Conservation (phyloP, 2,888 invertebrate genomes). For the Tenodera sinensis region DNA sequence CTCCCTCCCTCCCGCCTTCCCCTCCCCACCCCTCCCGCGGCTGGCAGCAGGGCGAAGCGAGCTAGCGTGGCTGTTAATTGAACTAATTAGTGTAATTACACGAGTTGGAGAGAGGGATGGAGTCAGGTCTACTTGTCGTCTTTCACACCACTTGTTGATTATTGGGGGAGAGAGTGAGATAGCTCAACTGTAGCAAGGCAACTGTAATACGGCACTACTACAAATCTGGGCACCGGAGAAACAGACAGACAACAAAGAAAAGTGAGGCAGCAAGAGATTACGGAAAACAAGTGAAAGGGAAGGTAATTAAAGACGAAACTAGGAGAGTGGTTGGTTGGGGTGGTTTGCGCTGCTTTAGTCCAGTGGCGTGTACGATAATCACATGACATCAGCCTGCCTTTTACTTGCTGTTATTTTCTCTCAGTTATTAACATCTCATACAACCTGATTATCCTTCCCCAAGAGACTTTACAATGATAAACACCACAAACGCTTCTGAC, state of each 20-base stretch:
- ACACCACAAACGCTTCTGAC: too few species aligned
- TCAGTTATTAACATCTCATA: too few species aligned
- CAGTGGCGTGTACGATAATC: not conserved
- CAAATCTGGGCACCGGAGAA: conserved; percentile 22
- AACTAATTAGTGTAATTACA: conserved; percentile 36
- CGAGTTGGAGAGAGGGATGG: conserved; percentile 33
- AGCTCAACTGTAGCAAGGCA: not conserved
- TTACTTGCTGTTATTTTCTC: too few species aligned
- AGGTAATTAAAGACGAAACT: conserved; percentile 24
- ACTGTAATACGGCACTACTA: not conserved
- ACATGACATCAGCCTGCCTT: not conserved
- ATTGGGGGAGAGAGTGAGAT: conserved; percentile 21
- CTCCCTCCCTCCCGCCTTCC: not conserved
- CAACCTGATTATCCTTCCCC: too few species aligned
- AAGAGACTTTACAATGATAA: too few species aligned
- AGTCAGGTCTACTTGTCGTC: conserved; percentile 29
- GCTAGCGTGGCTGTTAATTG: conserved; percentile 31
- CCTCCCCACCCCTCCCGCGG: not conserved
- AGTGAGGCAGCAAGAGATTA: conserved; percentile 12
- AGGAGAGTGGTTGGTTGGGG: not conserved
- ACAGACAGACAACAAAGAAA: conserved; percentile 29
- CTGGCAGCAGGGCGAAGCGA: conserved; percentile 2
- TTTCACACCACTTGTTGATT: conserved; percentile 34
- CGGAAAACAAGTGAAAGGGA: not conserved
- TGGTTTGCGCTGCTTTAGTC: not conserved